A percentile compares a stretch with the other conserved stretches of the same genome.
phyloP scores from a whole-genome alignment of 2,888 invertebrate genomes.

The Sceliomorpha sp. region DNA sequence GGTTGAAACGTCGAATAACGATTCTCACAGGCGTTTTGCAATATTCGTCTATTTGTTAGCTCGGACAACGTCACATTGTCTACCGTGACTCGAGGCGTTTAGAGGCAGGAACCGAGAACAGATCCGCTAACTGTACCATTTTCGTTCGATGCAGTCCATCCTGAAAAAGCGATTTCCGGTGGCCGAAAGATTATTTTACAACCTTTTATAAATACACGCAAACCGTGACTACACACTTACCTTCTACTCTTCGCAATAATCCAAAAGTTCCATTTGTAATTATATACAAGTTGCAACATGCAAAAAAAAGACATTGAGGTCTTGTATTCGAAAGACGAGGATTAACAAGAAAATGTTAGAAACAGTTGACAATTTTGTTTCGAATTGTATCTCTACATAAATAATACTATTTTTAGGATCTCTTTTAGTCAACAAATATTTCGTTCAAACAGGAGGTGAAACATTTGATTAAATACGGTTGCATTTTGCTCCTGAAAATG shows the following conservation, averaged over 20 bases:
- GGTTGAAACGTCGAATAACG: too few species aligned
- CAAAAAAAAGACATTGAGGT: constrained; percentile 59
- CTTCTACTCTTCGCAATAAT: constrained; percentile 57
- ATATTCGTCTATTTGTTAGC: too few species aligned
- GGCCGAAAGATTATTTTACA: constrained; percentile 9
- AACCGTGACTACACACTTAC: constrained; percentile 49
- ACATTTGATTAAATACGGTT: too few species aligned
- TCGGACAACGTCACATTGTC: constrained; percentile 20
- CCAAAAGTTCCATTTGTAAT: constrained; percentile 55
- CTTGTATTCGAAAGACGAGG: constrained; percentile 19
- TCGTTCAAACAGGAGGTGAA: too few species aligned
- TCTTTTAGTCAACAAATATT: too few species aligned
- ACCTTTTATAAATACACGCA: constrained; percentile 4
- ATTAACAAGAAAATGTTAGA: too few species aligned
- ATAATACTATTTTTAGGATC: too few species aligned
- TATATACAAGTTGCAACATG: constrained; percentile 58
- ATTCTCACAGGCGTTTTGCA: too few species aligned
- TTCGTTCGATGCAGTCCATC: constrained; percentile 77
- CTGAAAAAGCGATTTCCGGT: constrained; percentile 56
- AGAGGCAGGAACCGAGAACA: constrained; percentile 92
- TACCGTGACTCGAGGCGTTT: constrained; percentile 17
- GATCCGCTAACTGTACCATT: constrained; percentile 97
- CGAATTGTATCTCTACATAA: too few species aligned
- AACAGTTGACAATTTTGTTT: too few species aligned
- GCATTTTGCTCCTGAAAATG: too few species aligned